Evolutionary conservation across 1,140 invertebrate genomes (phyloP).

Genomic region (Hermatobates lingyangjiaoensis): DNA sequence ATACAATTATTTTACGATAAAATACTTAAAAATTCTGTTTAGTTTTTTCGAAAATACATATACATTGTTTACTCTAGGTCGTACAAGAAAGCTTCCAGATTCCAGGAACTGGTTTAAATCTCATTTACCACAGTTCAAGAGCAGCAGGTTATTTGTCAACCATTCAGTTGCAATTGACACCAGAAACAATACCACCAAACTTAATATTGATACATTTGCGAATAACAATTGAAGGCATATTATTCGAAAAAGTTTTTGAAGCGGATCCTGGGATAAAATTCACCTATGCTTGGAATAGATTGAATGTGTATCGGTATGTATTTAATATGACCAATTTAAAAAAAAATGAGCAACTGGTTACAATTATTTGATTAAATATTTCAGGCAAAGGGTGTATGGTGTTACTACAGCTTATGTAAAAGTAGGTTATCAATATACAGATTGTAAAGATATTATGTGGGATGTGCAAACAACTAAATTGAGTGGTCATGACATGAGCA

Average conservation of each 20-base stretch:
- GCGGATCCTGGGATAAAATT: constrained; percentile 90
- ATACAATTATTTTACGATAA: constrained; percentile 3
- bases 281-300: constrained; percentile 87
- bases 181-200: constrained; percentile 57
- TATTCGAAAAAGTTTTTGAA: constrained; percentile 84
- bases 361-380: background rate
- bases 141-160: constrained; percentile 84
- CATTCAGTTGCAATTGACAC: constrained; percentile 82
- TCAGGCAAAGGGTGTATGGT: constrained; percentile 75
- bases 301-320: constrained; percentile 65
- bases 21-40: background rate
- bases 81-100: constrained; percentile 85
- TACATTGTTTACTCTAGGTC: constrained; percentile 32
- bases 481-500: constrained; percentile 88
- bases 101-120: constrained; percentile 76
- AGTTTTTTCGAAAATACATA: background rate
- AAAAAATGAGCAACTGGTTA: background rate
- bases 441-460: constrained; percentile 87
- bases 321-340: background rate
- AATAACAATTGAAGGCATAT: constrained; percentile 83
- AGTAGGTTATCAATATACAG: constrained; percentile 87
- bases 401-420: constrained; percentile 80
- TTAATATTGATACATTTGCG: constrained; percentile 70
- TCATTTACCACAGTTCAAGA: constrained; percentile 87
- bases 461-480: constrained; percentile 85